These are phyloP conservation scores for Linyphia triangularis DNA, from an alignment of 2,888 invertebrate species.

Conservation along the genomic window DNA sequence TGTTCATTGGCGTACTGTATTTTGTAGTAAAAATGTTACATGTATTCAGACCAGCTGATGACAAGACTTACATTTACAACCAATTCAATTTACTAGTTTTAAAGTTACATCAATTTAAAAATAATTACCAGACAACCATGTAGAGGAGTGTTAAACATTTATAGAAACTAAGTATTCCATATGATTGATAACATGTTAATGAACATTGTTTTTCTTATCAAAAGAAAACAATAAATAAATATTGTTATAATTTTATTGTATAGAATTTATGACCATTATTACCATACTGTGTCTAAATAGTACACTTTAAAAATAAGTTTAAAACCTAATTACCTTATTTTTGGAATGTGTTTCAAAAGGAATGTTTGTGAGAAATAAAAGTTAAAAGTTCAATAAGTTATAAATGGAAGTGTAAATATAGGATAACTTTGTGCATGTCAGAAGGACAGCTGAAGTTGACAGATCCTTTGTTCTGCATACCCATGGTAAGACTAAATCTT, in stretches of 20 bases:
- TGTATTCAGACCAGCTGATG: neutral
- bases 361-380: slow-evolving; percentile 43
- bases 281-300: neutral
- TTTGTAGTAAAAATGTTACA: neutral
- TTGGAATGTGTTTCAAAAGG: slow-evolving; percentile 61
- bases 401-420: slow-evolving; percentile 33
- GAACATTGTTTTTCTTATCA: neutral
- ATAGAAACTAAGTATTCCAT: neutral
- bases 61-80: neutral
- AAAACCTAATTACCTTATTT: neutral
- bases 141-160: neutral
- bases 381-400: slow-evolving; percentile 27
- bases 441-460: slow-evolving; percentile 56
- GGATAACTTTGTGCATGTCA: slow-evolving; percentile 70
- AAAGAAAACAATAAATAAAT: neutral
- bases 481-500: slow-evolving; percentile 48
- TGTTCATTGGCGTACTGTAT: neutral
- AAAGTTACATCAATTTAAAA: neutral
- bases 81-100: neutral
- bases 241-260: neutral
- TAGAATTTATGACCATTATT: neutral
- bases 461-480: slow-evolving; percentile 54
- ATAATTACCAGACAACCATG: neutral
- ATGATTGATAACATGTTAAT: neutral
- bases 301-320: no score